Conservation (phyloP, 2,113 vertebrate species). For the Plotosus lineatus region DNA sequence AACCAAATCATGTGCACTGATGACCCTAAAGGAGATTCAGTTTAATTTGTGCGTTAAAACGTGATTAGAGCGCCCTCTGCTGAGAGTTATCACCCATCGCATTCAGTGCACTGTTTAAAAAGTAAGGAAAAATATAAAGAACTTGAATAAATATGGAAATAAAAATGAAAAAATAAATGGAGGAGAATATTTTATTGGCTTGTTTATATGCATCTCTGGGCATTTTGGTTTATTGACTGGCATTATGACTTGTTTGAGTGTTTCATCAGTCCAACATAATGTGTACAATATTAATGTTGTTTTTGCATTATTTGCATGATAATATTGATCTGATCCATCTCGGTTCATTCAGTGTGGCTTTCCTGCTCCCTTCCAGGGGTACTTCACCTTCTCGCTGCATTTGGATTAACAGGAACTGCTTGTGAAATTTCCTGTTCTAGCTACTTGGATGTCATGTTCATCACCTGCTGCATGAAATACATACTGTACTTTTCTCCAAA, state of each 20-base stretch:
- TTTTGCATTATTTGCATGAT: conserved; percentile 54
- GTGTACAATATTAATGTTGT: conserved; percentile 48
- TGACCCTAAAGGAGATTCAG: neutral
- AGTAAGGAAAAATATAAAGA: neutral
- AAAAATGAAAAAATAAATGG: neutral
- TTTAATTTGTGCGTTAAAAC: neutral
- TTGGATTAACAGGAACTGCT: conserved; percentile 22
- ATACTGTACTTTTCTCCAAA: neutral
- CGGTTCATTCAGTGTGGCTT: conserved; percentile 43
- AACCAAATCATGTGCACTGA: neutral
- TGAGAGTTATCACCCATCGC: conserved; percentile 47
- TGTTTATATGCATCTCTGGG: neutral
- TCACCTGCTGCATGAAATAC: conserved; percentile 54
- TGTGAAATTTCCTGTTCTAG: conserved; percentile 31
- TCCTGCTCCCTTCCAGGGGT: conserved; percentile 39
- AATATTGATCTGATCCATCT: conserved; percentile 46
- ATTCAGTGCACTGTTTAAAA: neutral
- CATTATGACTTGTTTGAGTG: conserved; percentile 67
- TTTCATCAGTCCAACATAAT: conserved; percentile 48
- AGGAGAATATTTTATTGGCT: too few relatives aligned
- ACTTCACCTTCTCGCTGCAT: conserved; percentile 17
- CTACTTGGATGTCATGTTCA: conserved; percentile 24
- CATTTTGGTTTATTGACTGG: conserved; percentile 55
- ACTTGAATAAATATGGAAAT: neutral
- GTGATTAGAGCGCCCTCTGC: conserved; percentile 60